Base-by-base conservation (phyloP, 2,797 vertebrate species). In the Podarcis siculus region DNA sequence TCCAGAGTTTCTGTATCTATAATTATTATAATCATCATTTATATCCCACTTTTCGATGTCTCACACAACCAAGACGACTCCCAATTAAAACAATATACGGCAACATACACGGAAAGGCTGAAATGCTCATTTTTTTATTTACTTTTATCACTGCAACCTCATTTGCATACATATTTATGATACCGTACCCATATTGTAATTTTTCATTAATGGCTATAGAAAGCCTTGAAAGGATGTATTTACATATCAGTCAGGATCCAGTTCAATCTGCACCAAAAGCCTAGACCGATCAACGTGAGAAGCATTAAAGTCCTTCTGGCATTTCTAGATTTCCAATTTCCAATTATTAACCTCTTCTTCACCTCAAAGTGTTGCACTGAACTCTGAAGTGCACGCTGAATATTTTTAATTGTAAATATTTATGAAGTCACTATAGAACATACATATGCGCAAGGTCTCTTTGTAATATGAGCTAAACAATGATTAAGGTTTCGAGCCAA, bases 161-260 rank as follows among this genome's bases (percentile, higher is more conserved):
- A 87, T 90, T 91, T 93, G 25, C 66, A 89, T 83, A 81, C 7
- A 64, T 2, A 39, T 79, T 93, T 89, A 32, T 90, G 86, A 85
- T 88, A 76, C 27, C 7, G 79, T 39, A 69, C 27, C 32, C 8
- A 69, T 55, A 85, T 17, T 90, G 6, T 5, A 86, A 86, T 91
- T 92, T 87, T 89, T 86, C 49, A 84, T 85, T 87, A 88, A 89
- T 89, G 15, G 30, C 76, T 72, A 86, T n/a, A 80, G 15, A 89
- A 89, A 87, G 2, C 49, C 80, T 82, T 91, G 86, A 93, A 94
- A 89, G 4, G 1, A 23, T 55, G 21, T 1, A 90, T 89, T 91
- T 89, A 72, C 84, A 75, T 86, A 80, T 91, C 86, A 91, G 7
- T 88, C 32, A 80, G 32, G 84, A 19, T 91, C 80, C 72, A 89